Conservation (phyloP, 2,113 vertebrate species). For the Onychostruthus taczanowskii region DNA sequence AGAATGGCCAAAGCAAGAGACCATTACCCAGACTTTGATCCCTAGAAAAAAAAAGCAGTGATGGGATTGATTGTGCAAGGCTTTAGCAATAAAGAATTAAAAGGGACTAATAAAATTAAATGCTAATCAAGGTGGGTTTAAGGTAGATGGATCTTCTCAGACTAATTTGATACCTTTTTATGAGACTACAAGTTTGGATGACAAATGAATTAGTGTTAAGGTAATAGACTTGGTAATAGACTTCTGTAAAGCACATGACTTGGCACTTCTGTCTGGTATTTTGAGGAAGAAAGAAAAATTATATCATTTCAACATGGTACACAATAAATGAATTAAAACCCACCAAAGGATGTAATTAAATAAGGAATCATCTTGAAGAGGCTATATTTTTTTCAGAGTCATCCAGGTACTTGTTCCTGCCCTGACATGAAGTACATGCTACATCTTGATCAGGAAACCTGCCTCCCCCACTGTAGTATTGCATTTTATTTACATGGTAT, state of each 20-base stretch:
- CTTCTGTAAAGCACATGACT: conserved; percentile 45
- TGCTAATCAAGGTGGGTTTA: conserved; percentile 43
- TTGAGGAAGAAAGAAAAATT: not conserved
- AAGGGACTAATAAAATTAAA: conserved; percentile 56
- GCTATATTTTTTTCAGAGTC: not conserved
- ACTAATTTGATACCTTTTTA: conserved; percentile 40
- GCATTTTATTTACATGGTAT: too few relatives aligned
- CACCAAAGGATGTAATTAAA: not conserved
- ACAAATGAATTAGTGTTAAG: conserved; percentile 31
- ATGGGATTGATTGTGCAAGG: not conserved
- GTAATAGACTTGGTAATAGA: conserved; percentile 39
- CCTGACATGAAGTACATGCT: not conserved
- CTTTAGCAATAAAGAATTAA: conserved; percentile 40
- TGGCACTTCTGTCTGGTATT: not conserved
- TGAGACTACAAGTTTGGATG: conserved; percentile 27
- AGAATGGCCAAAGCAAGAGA: not conserved
- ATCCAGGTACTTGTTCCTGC: not conserved
- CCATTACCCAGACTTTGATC: not conserved
- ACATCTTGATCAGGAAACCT: not conserved
- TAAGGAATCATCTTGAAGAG: not conserved
- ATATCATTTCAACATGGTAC: not conserved
- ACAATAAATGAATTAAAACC: not conserved
- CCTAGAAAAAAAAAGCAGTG: not conserved
- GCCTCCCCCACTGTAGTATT: not conserved
- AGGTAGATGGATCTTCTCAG: conserved; percentile 27